Conservation (phyloP, 2,797 vertebrate genomes). For the Mallotus villosus region DNA sequence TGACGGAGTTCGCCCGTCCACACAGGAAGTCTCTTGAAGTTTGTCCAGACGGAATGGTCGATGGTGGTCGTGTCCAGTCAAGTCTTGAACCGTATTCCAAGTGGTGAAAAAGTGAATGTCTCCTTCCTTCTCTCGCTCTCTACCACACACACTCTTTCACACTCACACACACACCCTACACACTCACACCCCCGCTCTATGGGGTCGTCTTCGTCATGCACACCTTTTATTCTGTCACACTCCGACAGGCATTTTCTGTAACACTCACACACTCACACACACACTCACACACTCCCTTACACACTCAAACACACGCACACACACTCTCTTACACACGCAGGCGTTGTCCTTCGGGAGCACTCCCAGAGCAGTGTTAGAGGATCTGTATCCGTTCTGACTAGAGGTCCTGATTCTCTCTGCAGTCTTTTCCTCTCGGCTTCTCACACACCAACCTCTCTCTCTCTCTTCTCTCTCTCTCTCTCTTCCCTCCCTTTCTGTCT, state of each 20-base stretch:
- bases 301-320: slow-evolving; percentile 13
- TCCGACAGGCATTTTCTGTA: background rate
- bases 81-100: slow-evolving; percentile 21
- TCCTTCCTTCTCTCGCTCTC: slow-evolving; percentile 4
- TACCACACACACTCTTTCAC: background rate
- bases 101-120: background rate
- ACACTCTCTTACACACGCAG: background rate
- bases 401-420: slow-evolving; percentile 41
- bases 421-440: slow-evolving; percentile 22
- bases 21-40: background rate
- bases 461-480: slow-evolving; percentile 3
- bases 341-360: slow-evolving; percentile 36
- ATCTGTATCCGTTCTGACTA: slow-evolving; percentile 19
- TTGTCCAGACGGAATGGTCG: too few species aligned
- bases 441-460: slow-evolving; percentile 20
- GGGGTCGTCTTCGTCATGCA: background rate
- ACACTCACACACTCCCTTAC: too few species aligned
- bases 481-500: background rate
- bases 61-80: background rate
- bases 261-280: slow-evolving; percentile 7
- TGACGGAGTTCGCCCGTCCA: background rate
- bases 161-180: background rate
- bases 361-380: slow-evolving; percentile 44
- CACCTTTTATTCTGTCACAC: slow-evolving; percentile 1
- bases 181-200: background rate